Percentiles rank a stretch among this genome's conserved stretches.
Conservation (phyloP, 2,113 vertebrate species). For the Heliornis fulica region DNA sequence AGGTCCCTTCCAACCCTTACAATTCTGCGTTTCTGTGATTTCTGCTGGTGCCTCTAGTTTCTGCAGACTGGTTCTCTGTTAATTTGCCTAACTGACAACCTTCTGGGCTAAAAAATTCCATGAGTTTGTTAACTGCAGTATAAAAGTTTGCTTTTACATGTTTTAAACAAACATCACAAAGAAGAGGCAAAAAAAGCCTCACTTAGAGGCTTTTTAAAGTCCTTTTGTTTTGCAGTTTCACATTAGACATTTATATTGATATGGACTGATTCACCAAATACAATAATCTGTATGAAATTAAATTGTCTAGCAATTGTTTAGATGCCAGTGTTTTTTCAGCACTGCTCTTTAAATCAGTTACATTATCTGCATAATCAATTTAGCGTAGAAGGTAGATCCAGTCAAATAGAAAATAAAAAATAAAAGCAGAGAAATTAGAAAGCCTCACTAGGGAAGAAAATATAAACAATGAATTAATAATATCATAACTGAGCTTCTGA, state of each 20-base stretch:
- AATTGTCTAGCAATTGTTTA: neutral
- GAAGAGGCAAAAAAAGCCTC: too few species aligned
- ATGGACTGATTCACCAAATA: neutral
- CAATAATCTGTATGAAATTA: neutral
- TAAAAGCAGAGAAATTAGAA: neutral
- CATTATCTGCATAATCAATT: neutral
- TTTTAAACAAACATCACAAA: neutral
- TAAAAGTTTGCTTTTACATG: neutral
- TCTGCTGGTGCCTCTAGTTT: neutral
- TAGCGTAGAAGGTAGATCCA: neutral
- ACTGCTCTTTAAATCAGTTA: neutral
- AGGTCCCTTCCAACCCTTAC: too few species aligned
- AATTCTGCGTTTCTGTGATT: too few species aligned
- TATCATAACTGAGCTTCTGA: neutral
- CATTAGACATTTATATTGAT: neutral
- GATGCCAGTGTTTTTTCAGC: neutral
- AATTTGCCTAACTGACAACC: neutral
- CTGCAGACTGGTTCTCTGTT: neutral
- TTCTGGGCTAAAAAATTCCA: neutral
- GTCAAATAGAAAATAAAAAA: neutral
- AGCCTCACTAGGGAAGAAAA: neutral
- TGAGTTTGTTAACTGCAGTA: rapidly evolving
- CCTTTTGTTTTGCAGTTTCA: neutral
- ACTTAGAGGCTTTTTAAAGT: neutral
- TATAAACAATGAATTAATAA: neutral